These are phyloP conservation scores for Rhinophrynus dorsalis DNA, from an alignment of 2,797 vertebrate genomes.

Conservation along the genomic window DNA sequence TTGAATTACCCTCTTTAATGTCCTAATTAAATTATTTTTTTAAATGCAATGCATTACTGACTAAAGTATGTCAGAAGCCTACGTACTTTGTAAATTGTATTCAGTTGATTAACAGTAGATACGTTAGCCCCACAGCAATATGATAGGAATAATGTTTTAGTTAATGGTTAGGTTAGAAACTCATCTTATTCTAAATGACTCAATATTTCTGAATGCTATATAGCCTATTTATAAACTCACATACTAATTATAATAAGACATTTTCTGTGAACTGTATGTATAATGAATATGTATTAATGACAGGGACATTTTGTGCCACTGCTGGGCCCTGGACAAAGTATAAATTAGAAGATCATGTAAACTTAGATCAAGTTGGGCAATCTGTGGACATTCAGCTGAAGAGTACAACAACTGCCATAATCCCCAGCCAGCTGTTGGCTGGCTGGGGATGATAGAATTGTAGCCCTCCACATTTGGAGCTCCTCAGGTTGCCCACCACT, in stretches of 20 bases:
- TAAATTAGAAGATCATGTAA: no score
- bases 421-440: no score
- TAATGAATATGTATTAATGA: background rate
- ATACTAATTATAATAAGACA: background rate
- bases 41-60: background rate
- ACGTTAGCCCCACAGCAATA: background rate
- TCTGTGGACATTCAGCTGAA: no score
- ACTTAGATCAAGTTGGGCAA: no score
- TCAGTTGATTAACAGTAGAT: conserved; percentile 6
- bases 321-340: no score
- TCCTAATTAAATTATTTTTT: conserved; percentile 11
- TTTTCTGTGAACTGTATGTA: background rate
- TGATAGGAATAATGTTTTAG: conserved; percentile 4
- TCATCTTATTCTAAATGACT: no score
- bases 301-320: no score
- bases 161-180: no score
- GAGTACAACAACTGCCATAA: no score
- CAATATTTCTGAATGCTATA: background rate
- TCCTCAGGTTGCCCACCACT: no score
- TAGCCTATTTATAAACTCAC: background rate
- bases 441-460: no score
- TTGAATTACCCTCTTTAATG: conserved; percentile 12
- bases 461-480: no score
- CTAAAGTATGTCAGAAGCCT: conserved; percentile 4
- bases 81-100: background rate